Evolutionary conservation across 2,888 invertebrate species (phyloP), one percentile per base, ranked within the genome.

Genomic region (Melanostoma mellinum): DNA sequence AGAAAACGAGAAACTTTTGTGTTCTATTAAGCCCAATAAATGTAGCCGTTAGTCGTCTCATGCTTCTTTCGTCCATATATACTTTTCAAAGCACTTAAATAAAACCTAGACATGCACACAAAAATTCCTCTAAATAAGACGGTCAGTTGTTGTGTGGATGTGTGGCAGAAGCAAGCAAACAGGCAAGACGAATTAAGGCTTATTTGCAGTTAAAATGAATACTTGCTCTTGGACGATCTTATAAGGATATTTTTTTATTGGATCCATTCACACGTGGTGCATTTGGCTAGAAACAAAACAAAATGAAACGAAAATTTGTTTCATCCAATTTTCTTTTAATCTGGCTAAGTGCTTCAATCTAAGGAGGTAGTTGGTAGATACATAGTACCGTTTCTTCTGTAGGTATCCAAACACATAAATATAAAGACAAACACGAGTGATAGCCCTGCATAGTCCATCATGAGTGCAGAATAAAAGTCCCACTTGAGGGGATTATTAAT

Each of bases 231-330:
- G 40, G 10, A 6, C 35, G 10, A 30, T 33, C 9, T 6, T 20
- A 40, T 55, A 36, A 38, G n/a, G 40, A 35, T 46, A 38, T 52
- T 63, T 36, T 68, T 58, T 73, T 68, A 77, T 63, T 68, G 82
- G 74, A 78, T 73, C 68, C 73, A 78, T 77, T 82, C 73, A 74
- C 77, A 74, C 73, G 68, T 77, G 82, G 52, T 78, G 68, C 72
- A 72, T 50, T 76, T 44, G 58, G 30, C 30, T 32, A 32, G 30
- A 63, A 30, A 30, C 36, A 63, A 63, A 63, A 72, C 52, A 4
- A 69, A 63, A 75, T 74, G 35, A 20, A 20, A 20, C 20, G 55
- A 46, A 10, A 55, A 44, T 61, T 44, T 50, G 20, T 63, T 10
- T 50, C 4, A 20, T 52, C 36, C 42, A 55, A 42, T 36, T 68